These are phyloP conservation scores for Gavia stellata DNA, from an alignment of 2,113 vertebrate species.

Conservation along the genomic window DNA sequence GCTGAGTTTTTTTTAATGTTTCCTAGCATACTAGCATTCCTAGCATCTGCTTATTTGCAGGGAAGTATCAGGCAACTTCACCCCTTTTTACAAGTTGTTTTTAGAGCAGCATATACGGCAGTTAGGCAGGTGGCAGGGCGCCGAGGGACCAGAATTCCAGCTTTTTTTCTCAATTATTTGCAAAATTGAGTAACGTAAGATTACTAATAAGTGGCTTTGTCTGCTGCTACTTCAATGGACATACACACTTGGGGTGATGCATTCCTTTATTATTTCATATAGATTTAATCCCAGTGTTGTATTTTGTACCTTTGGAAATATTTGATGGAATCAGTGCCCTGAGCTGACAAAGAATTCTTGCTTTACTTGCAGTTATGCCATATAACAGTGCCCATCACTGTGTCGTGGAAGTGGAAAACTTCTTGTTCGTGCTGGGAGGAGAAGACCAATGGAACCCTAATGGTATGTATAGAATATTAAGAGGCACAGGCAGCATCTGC, in stretches of 20 bases:
- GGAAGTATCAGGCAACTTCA: constrained; percentile 14
- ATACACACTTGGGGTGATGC: background rate
- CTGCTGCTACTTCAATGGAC: background rate
- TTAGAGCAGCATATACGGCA: background rate
- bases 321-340: background rate
- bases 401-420: constrained; percentile 98
- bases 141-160: background rate
- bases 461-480: constrained; percentile 70
- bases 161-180: constrained; percentile 20
- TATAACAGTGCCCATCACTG: constrained; percentile 99
- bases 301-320: background rate
- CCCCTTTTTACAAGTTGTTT: background rate
- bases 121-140: background rate
- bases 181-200: constrained; percentile 20
- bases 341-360: constrained; percentile 37
- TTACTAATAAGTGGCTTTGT: constrained; percentile 12
- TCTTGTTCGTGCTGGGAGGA: constrained; percentile 93
- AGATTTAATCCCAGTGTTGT: background rate
- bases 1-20: constrained; percentile 7
- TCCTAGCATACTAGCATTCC: background rate
- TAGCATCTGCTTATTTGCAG: constrained; percentile 23
- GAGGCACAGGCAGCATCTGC: background rate
- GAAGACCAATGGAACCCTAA: constrained; percentile 99
- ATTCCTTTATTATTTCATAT: background rate
- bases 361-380: constrained; percentile 91